These are phyloP conservation scores for Caracal caracal DNA, from an alignment of 2,113 vertebrate genomes.

Conservation along the genomic window DNA sequence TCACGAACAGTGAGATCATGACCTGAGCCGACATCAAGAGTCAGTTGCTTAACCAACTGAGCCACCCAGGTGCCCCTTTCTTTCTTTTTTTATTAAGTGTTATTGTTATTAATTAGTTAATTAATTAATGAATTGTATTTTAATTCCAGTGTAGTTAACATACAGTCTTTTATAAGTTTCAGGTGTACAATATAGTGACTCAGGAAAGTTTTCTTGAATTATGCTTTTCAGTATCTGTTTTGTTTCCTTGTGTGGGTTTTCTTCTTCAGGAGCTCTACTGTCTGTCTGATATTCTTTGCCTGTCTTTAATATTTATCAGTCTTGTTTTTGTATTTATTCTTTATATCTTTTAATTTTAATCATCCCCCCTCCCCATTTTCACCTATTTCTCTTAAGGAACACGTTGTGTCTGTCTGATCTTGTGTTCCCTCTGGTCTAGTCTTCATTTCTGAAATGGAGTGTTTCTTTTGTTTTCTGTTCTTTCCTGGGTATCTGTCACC, in stretches of 20 bases:
- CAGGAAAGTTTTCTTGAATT: background rate
- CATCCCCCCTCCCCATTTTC: background rate
- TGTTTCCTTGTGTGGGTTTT: background rate
- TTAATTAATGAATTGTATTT: background rate
- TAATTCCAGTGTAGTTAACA: background rate
- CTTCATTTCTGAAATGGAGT: conserved; percentile 1
- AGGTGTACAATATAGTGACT: background rate
- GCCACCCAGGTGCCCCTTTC: background rate
- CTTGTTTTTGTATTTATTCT: background rate
- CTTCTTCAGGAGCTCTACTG: background rate
- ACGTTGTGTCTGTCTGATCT: background rate
- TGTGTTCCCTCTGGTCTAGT: background rate
- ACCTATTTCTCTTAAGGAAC: background rate
- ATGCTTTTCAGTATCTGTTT: background rate
- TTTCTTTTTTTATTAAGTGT: background rate
- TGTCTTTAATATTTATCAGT: background rate
- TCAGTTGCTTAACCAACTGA: too few species aligned
- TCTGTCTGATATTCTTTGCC: background rate
- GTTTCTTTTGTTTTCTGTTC: background rate
- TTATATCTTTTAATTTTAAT: background rate
- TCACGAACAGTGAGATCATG: too few species aligned
- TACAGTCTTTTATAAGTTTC: background rate
- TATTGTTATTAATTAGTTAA: background rate
- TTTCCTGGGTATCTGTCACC: background rate
- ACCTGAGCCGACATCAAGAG: too few species aligned